Evolutionary conservation across 2,797 vertebrate genomes (phyloP).

Genomic region (Podargus strigoides): DNA sequence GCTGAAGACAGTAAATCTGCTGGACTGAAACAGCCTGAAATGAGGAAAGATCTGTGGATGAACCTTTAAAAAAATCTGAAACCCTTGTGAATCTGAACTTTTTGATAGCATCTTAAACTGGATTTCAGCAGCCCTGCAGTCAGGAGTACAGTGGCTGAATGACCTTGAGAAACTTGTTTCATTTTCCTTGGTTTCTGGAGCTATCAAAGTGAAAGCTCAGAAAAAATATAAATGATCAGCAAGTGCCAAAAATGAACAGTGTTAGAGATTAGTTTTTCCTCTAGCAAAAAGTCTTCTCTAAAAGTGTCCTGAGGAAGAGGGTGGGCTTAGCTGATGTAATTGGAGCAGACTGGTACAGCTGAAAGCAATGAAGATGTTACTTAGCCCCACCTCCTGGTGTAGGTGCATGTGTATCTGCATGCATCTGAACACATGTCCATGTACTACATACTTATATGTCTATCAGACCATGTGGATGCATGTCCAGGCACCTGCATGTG

Average conservation of each 20-base stretch:
- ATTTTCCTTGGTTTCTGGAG: background rate
- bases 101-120: background rate
- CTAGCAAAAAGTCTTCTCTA: background rate
- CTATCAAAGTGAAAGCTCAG: background rate
- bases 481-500: background rate
- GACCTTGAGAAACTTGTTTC: background rate
- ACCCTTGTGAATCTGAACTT: background rate
- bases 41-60: background rate
- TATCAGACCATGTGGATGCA: background rate
- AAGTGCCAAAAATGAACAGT: background rate
- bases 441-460: accelerated
- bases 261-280: background rate
- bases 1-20: background rate
- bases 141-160: background rate
- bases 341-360: background rate
- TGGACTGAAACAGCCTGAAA: background rate
- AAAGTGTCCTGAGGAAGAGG: background rate
- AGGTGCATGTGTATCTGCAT: accelerated
- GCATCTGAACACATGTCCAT: background rate
- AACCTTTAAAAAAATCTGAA: background rate
- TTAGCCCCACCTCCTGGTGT: background rate
- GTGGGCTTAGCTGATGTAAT: background rate
- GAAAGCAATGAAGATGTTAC: background rate
- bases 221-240: background rate
- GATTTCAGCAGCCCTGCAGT: background rate